Percentiles rank a stretch among this genome's conserved stretches.
Evolutionary conservation across 2,797 vertebrate species (phyloP).

Genomic region (Typhlichthys subterraneus): DNA sequence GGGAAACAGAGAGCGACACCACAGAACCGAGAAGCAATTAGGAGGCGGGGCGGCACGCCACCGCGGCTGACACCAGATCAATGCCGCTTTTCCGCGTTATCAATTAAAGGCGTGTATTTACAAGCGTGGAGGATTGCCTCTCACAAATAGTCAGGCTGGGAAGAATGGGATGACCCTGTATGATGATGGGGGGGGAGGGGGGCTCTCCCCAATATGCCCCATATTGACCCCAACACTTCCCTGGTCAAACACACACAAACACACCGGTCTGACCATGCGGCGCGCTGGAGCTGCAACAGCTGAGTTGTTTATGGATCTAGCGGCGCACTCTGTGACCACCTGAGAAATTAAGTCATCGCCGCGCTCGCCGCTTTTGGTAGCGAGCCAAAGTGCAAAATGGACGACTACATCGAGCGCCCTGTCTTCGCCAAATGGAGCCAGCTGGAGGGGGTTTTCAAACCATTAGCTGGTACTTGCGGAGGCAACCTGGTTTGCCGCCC

Average conservation of each 20-base stretch:
- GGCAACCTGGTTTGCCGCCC: constrained; percentile 62
- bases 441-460: constrained; percentile 61
- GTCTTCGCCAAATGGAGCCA: constrained; percentile 55
- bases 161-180: background rate
- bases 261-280: background rate
- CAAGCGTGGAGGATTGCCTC: constrained; percentile 76
- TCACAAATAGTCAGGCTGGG: constrained; percentile 59
- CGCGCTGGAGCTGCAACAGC: background rate
- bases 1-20: constrained; percentile 70
- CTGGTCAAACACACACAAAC: background rate
- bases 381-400: constrained; percentile 73
- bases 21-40: constrained; percentile 81
- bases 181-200: no score
- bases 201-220: no score
- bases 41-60: constrained; percentile 50
- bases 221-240: background rate
- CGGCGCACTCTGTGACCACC: constrained; percentile 53
- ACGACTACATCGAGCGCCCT: constrained; percentile 47
- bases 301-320: constrained; percentile 61
- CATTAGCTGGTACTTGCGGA: constrained; percentile 68
- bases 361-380: constrained; percentile 56
- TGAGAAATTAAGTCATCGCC: constrained; percentile 51
- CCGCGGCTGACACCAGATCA: constrained; percentile 79
- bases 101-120: constrained; percentile 85
- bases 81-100: constrained; percentile 83